Base-by-base conservation (phyloP, 2,888 invertebrate genomes). In the Linnaemya vulpina region DNA sequence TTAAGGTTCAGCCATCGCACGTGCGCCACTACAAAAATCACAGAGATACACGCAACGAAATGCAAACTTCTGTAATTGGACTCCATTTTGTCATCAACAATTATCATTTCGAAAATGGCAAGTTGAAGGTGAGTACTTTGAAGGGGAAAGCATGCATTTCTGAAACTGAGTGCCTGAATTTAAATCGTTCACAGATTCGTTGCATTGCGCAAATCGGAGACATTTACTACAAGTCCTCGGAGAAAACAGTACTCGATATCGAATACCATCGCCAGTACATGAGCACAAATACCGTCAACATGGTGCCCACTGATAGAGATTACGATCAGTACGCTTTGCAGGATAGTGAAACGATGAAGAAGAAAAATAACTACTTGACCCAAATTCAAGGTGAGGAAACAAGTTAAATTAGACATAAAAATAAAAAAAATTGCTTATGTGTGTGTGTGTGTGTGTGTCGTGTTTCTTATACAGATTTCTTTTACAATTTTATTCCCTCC, bases 161-260 rank as follows among this genome's bases (percentile, higher is more conserved):
- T 9, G 7, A 58, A 7, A 17, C 22, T 22, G 46, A 40, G 53
- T 53, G 13, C 22, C 30, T 30, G 1, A 67, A 25, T 35, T 1
- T 10, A 17, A 51, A 5, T n/a, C 13, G 2, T 73, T 43, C 67
- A n/a, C 81, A 94, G 93, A 92, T 95, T 55, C 94, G 95, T 1
- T 95, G 95, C 91, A 94, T 94, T 85, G 95, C 95, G 0, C 94
- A 94, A 84, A 93, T 95, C 88, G 94, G 94, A 89, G 93, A 94
- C 88, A 93, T 95, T 63, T 95, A 95, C 90, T 94, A 95, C 93
- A 94, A 94, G 90, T 95, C 94, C 89, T 94, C 94, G 9, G 95
- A 95, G 90, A 95, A 94, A 88, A 94, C 94, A 87, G 93, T 95
- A 46, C 94, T 95, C 89, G 85, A 85, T 58, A 67, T 70, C 1